Evolutionary conservation across 92 coral and sea anemone genomes (phyloP), one percentile per base, ranked within the genome.

Genomic region (Scolanthus callimorphus): DNA sequence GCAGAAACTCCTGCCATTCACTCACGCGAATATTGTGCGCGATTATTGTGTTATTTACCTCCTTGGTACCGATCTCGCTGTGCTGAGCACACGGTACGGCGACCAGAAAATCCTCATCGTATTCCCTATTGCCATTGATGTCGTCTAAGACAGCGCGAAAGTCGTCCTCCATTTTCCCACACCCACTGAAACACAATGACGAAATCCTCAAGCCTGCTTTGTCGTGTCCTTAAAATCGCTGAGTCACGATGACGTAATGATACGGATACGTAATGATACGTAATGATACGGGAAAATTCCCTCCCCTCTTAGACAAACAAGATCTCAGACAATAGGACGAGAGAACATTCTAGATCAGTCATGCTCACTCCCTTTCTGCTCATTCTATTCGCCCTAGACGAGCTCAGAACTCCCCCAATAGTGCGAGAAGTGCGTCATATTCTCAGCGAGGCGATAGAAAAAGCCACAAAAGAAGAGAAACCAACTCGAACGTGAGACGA

Each of bases 71-170:
- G n/a, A 51, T n/a, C 2, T 25, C 22, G 25, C n/a, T 51, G 58
- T 51, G 58, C 24, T 51, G 58, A 2, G 58, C 6, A 8, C 58
- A 51, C 2, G 58, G 58, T n/a, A 12, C 30, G 3, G 27, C 8
- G 30, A 51, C 58, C 3, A 51, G 11, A 19, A 51, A 51, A 4
- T 51, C 58, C n/a, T 51, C 58, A n/a, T 51, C 58, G 27, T 19
- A 51, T 25, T 51, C 58, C 17, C 58, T 51, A n/a, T 51, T 51
- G 25, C 58, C 26, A 19, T 19, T n/a, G n/a, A 51, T 51, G 58
- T 51, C 58, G 28, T 51, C 58, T 27, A 51, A 19, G 6, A 25
- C 28, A 12, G 9, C 20, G 4, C 17, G 11, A 47, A 47, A 20
- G 10, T 47, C 9, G 53, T 51, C 58, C 41, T 6, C 15, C n/a